phyloP scores from a whole-genome alignment of 2,113 vertebrate genomes.

The Isichthys henryi region DNA sequence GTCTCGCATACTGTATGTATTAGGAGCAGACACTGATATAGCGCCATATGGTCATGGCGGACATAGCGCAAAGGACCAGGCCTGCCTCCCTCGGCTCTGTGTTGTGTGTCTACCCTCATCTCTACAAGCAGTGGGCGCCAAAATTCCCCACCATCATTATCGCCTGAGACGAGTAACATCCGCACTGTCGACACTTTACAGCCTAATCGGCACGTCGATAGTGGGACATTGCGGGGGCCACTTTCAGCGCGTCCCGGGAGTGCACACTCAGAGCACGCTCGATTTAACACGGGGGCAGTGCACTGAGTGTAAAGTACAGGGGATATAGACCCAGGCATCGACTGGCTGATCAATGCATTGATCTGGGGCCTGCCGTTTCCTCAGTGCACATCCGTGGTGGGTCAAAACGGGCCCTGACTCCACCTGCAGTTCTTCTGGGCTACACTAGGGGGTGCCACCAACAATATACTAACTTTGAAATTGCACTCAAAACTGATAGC shows the following conservation, averaged over 20 bases:
- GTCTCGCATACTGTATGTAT: neutral
- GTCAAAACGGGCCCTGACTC: constrained; percentile 40
- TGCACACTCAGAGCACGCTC: constrained; percentile 55
- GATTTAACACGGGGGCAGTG: constrained; percentile 58
- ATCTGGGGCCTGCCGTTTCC: constrained; percentile 54
- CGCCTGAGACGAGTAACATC: constrained; percentile 54
- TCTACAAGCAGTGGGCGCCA: constrained; percentile 12
- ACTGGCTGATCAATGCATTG: constrained; percentile 65
- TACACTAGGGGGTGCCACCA: constrained; percentile 29
- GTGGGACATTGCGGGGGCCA: constrained; percentile 50
- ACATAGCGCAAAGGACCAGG: neutral
- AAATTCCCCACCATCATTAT: constrained; percentile 38
- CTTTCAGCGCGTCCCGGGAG: constrained; percentile 61
- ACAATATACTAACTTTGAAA: neutral
- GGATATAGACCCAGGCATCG: constrained; percentile 56
- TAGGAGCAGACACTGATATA: neutral
- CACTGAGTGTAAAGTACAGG: constrained; percentile 59
- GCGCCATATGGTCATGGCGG: neutral
- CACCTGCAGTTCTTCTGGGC: constrained; percentile 15
- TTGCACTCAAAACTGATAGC: neutral
- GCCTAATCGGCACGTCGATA: constrained; percentile 64
- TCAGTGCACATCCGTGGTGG: constrained; percentile 33
- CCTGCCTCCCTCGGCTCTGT: neutral
- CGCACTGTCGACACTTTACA: constrained; percentile 55
- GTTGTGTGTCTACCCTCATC: neutral